Percentiles rank a stretch among this genome's conserved stretches.
These are phyloP conservation scores for Cantharis rustica DNA, from an alignment of 2,888 invertebrate species.

Conservation along the genomic window DNA sequence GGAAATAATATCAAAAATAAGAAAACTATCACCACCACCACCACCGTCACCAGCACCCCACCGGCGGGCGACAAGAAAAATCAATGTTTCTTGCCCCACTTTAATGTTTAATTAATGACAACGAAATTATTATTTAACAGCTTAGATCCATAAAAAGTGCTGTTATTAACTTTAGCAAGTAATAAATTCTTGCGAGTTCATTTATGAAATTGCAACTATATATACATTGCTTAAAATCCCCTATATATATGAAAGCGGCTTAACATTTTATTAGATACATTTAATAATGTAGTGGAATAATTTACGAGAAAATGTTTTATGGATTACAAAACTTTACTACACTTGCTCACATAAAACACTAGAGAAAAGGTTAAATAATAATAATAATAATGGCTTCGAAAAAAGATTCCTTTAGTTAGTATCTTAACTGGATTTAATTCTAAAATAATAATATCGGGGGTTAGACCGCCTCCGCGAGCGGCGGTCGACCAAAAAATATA, in stretches of 20 bases:
- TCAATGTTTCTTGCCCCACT: not conserved
- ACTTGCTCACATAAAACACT: not conserved
- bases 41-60: not conserved
- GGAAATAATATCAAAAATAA: not conserved
- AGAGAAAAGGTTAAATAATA: not conserved
- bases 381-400: not conserved
- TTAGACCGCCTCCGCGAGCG: not conserved
- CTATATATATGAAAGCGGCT: constrained; percentile 10
- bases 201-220: constrained; percentile 20
- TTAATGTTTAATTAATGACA: not conserved
- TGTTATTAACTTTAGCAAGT: constrained; percentile 10
- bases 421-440: no score
- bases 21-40: not conserved
- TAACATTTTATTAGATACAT: constrained; percentile 16
- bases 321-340: constrained; percentile 5
- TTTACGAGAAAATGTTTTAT: constrained; percentile 14
- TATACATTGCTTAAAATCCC: constrained; percentile 16
- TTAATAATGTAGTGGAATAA: constrained; percentile 14
- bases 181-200: constrained; percentile 20
- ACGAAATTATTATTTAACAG: constrained; percentile 3
- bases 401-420: not conserved
- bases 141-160: not conserved
- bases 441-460: not conserved
- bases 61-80: not conserved
- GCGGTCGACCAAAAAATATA: not conserved